A percentile compares a stretch with the other conserved stretches of the same genome.
These are phyloP conservation scores for Deroplatys truncata DNA, from an alignment of 2,888 invertebrate species.

Conservation along the genomic window DNA sequence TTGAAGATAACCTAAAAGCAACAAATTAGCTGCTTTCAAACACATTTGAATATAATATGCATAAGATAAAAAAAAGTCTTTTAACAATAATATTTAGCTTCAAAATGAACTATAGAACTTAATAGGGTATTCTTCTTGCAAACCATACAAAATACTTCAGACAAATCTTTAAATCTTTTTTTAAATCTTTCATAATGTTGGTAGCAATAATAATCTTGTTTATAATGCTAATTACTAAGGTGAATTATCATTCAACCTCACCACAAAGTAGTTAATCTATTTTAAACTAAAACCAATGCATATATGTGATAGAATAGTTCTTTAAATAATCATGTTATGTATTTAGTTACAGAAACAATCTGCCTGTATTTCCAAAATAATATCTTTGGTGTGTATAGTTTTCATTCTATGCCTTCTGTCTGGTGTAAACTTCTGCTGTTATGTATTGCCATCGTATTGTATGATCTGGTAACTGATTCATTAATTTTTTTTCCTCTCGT, in stretches of 20 bases:
- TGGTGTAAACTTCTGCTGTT: not conserved
- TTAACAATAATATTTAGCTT: too few species aligned
- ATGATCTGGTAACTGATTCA: not conserved
- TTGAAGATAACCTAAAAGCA: too few species aligned
- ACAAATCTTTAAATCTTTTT: too few species aligned
- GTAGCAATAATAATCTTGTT: too few species aligned
- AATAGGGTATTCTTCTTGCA: too few species aligned
- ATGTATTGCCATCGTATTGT: not conserved
- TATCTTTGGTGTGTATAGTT: constrained; percentile 7
- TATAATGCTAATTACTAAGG: not conserved
- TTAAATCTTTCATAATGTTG: too few species aligned
- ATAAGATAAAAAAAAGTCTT: too few species aligned
- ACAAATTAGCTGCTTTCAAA: too few species aligned
- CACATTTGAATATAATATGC: too few species aligned
- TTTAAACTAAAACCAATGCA: not conserved
- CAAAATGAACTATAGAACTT: too few species aligned
- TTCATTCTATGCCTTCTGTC: not conserved
- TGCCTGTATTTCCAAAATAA: not conserved
- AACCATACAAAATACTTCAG: too few species aligned
- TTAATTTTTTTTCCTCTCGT: constrained; percentile 13
- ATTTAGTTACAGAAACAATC: not conserved
- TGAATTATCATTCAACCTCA: not conserved
- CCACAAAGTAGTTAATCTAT: not conserved
- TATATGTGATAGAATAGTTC: not conserved
- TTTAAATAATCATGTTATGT: not conserved